Evolutionary conservation across 1,140 invertebrate genomes (phyloP), one percentile per base, ranked within the genome.

Genomic region (Calephelis nemesis): DNA sequence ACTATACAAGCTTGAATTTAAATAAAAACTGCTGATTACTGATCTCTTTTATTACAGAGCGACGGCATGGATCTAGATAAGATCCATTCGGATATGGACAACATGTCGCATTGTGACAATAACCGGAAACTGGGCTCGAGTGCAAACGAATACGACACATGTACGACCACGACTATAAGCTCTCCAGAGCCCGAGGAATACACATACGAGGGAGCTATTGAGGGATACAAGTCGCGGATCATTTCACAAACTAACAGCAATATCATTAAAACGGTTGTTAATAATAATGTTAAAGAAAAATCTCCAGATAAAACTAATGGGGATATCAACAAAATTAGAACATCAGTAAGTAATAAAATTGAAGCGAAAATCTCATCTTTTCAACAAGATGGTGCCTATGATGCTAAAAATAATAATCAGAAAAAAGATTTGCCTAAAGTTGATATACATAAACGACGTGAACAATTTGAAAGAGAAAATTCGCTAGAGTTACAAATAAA

Each of bases 191-290:
- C 93, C 5, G 94, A 96, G 72, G 96, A 97, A 81, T 97, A 97
- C 85, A 97, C 96, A 0, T 97, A 97, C 83, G 96, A 97, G 84
- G 95, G 96, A 72, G 96, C 96, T 69, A 97, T 97, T 71, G 95
- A 96, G 76, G 95, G 95, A 70, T 97, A 97, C 82, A 95, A 96
- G 67, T 96, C 94, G 69, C 94, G 94, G 78, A 96, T 95, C 63
- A 93, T 92, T 65, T 92, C 83, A 70, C 86, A 90, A 75, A 92
- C 89, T 65, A 90, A 92, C 78, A 87, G 88, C 73, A 88, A 78
- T 71, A 84, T 88, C 54, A 75, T 91, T 50, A 91, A 93, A 82
- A 90, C 84, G 70, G 73, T 85, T 67, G 69, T 88, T 71, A 76
- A 87, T 71, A 78, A 89, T 69, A 88, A 86, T 62, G 72, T 74